These are phyloP conservation scores for Drosophila rubida DNA, from an alignment of 2,888 invertebrate species.

Conservation along the genomic window DNA sequence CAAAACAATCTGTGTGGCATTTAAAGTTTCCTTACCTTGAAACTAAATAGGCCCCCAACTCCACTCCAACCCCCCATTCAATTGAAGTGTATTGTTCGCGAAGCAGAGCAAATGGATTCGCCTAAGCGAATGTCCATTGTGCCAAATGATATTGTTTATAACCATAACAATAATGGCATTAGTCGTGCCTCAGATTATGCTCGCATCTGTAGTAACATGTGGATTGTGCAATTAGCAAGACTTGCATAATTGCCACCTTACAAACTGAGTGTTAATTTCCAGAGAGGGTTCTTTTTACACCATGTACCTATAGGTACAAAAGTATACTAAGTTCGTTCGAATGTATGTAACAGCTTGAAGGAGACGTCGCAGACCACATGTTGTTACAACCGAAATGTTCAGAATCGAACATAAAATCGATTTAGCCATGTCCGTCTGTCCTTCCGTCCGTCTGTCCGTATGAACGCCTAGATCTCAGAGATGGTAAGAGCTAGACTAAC, in stretches of 20 bases:
- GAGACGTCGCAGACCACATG: too few species aligned
- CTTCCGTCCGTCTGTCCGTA: too few species aligned
- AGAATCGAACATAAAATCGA: too few species aligned
- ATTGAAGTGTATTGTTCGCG: not conserved
- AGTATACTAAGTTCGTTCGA: too few species aligned
- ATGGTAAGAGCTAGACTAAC: too few species aligned
- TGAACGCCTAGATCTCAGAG: too few species aligned
- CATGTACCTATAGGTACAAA: too few species aligned
- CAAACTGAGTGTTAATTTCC: slow-evolving; percentile 9
- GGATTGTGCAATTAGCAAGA: slow-evolving; percentile 26
- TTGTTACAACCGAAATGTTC: not conserved
- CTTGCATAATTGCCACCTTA: slow-evolving; percentile 21
- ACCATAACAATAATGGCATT: slow-evolving; percentile 47
- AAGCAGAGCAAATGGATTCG: slow-evolving; percentile 26
- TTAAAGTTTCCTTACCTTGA: slow-evolving; percentile 44
- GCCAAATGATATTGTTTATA: slow-evolving; percentile 12
- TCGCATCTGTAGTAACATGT: not conserved
- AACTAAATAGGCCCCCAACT: slow-evolving; percentile 7
- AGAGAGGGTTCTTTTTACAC: not conserved
- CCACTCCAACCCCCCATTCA: not conserved
- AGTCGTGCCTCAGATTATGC: slow-evolving; percentile 19
- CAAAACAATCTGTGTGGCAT: slow-evolving; percentile 17
- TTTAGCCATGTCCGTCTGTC: too few species aligned
- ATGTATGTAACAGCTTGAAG: too few species aligned
- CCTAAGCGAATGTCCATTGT: slow-evolving; percentile 16